Evolutionary conservation across 2,113 vertebrate species (phyloP), one percentile per base, ranked within the genome.

Genomic region (Phasianus colchicus): DNA sequence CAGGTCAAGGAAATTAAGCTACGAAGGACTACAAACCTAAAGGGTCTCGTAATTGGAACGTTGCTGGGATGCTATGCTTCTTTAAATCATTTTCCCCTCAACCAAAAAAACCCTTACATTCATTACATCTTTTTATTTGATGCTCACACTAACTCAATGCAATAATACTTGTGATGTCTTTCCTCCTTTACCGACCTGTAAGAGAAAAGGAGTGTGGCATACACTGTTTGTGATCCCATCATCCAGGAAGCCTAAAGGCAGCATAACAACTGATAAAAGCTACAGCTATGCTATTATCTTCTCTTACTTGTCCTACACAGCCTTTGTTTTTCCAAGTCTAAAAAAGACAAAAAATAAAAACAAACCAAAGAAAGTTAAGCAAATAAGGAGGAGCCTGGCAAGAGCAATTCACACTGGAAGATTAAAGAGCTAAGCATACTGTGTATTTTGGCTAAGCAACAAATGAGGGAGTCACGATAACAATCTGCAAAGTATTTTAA

Each of bases 401-500:
- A 52, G 36, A 83, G 7, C 57, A 91, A 79, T 50, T 91, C 27
- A 78, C 58, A 54, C 0, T n/a, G 25, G n/a, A 71, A 83, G 64
- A 90, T 36, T 74, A 38, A 88, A 85, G 78, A 91, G 45, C 45
- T 54, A 40, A 83, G 74, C 15, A 32, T 3, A 60, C 15, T 60
- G 45, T 52, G 0, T 72, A 81, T 84, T 76, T 81, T 50, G 42
- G 32, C 64, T 79, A 86, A 88, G 32, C 19, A 70, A 83, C 61
- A 87, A 60, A 79, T 42, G 54, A 89, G 54, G 63, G 75, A 93
- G 42, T 66, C 64, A 45, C 15, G 67, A 75, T 65, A 82, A 92
- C 85, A 67, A 83, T 82, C 87, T 73, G 60, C 12, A 55, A 78
- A 80, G 29, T 54, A 83, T 73, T 24, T 85, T 50, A 95, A 95